These are phyloP conservation scores for Proterorhinus semilunaris DNA, from an alignment of 2,113 vertebrate genomes.

Conservation along the genomic window DNA sequence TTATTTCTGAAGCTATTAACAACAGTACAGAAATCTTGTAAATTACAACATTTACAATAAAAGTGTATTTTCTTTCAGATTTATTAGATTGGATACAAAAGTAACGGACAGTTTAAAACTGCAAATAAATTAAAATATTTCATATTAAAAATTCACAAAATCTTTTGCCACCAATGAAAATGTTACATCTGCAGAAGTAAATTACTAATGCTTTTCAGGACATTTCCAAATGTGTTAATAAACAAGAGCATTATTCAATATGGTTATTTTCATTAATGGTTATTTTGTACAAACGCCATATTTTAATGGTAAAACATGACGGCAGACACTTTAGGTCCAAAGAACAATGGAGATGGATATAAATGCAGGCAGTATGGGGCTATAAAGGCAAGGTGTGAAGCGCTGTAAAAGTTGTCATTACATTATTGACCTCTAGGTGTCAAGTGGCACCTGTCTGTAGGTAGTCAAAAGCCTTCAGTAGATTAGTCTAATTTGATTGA, in stretches of 20 bases:
- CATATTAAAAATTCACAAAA: conserved; percentile 49
- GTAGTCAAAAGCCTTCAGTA: background rate
- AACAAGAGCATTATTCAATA: background rate
- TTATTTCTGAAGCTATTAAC: background rate
- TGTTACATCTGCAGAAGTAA: conserved; percentile 8
- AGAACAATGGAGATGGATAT: conserved; percentile 36
- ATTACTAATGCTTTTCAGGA: background rate
- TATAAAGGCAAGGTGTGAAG: conserved; percentile 47
- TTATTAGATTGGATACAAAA: conserved; percentile 67
- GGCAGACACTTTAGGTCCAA: conserved; percentile 63
- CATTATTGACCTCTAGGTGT: conserved; percentile 23
- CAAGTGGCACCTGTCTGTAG: background rate
- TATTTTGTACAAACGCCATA: conserved; percentile 1
- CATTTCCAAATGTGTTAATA: background rate
- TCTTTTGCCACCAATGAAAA: conserved; percentile 16
- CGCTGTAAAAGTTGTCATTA: conserved; percentile 32
- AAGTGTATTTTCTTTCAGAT: conserved; percentile 36
- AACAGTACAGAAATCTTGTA: background rate
- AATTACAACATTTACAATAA: background rate
- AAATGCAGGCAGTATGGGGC: conserved; percentile 36
- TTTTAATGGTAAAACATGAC: conserved; percentile 32
- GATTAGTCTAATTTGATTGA: no score
- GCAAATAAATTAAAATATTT: conserved; percentile 70
- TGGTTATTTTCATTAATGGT: background rate
- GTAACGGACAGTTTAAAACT: conserved; percentile 48